These are phyloP conservation scores for Lordiphosa clarofinis DNA, from an alignment of 1,140 invertebrate species.

Conservation along the genomic window DNA sequence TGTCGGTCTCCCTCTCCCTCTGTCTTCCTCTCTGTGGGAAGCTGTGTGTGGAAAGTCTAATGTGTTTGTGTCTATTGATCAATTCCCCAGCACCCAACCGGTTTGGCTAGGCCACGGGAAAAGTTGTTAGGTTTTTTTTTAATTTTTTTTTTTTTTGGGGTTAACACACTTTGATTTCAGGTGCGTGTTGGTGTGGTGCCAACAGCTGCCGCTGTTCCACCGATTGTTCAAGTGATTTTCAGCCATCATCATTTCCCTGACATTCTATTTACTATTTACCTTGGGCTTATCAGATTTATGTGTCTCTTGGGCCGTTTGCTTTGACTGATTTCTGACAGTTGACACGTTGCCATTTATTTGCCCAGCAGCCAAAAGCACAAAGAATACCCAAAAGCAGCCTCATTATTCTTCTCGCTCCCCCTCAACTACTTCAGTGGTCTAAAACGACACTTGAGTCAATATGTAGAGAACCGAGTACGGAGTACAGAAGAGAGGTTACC, in stretches of 20 bases:
- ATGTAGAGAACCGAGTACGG: slow-evolving; percentile 2
- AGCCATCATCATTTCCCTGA: slow-evolving; percentile 37
- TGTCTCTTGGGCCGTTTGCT: slow-evolving; percentile 52
- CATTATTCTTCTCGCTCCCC: background rate
- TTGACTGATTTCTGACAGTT: slow-evolving; percentile 75
- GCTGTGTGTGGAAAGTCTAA: too few relatives aligned
- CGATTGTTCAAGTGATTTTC: slow-evolving; percentile 46
- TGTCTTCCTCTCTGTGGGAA: too few relatives aligned
- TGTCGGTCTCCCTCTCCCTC: background rate
- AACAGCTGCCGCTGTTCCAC: slow-evolving; percentile 25
- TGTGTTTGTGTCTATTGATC: slow-evolving; percentile 26
- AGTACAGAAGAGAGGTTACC: too few relatives aligned
- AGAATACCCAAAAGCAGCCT: slow-evolving; percentile 8
- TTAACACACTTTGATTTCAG: slow-evolving; percentile 57
- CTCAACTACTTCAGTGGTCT: slow-evolving; percentile 70
- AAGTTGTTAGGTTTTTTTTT: slow-evolving; percentile 16
- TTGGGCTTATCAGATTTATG: slow-evolving; percentile 70
- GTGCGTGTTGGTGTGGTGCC: slow-evolving; percentile 23
- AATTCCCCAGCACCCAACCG: slow-evolving; percentile 15
- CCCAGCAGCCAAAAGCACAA: slow-evolving; percentile 19
- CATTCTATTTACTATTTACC: slow-evolving; percentile 43
- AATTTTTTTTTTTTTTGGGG: slow-evolving; percentile 26
- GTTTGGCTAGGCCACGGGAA: slow-evolving; percentile 26
- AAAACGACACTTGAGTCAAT: slow-evolving; percentile 76
- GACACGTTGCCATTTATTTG: slow-evolving; percentile 61